These are phyloP conservation scores for Carettochelys insculpta DNA, from an alignment of 2,113 vertebrate species.

Conservation along the genomic window DNA sequence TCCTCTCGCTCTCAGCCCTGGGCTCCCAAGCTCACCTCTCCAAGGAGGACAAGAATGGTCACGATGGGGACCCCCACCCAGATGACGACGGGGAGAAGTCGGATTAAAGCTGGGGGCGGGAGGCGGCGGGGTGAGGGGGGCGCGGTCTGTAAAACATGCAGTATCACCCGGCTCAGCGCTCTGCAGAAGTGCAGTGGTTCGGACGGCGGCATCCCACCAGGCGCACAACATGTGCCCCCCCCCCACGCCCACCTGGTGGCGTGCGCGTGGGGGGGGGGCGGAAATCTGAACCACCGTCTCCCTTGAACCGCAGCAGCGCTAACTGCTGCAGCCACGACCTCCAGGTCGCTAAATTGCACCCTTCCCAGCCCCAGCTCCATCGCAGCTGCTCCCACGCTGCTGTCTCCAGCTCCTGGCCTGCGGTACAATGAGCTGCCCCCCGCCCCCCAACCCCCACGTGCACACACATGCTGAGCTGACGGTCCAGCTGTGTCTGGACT, in stretches of 20 bases:
- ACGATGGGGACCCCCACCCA: conserved; percentile 87
- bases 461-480: neutral
- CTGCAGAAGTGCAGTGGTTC: neutral
- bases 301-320: neutral
- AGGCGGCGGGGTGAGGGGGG: neutral
- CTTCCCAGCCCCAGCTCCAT: rapidly evolving
- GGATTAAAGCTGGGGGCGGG: conserved; percentile 79
- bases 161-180: conserved; percentile 9
- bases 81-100: conserved; percentile 95
- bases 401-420: neutral
- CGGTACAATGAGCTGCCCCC: neutral
- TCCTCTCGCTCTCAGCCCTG: conserved; percentile 93
- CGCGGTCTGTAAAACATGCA: conserved; percentile 22
- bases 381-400: neutral
- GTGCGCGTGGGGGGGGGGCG: neutral
- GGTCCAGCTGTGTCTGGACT: neutral
- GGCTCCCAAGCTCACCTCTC: conserved; percentile 91
- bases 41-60: conserved; percentile 95
- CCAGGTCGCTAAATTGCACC: conserved; percentile 15
- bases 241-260: neutral
- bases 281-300: neutral
- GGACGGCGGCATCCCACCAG: conserved; percentile 11
- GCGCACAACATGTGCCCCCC: neutral
- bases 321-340: neutral
- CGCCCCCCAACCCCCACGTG: too few relatives aligned